Evolutionary conservation across 1,140 invertebrate species (phyloP).

Genomic region (Drosophila ficusphila): DNA sequence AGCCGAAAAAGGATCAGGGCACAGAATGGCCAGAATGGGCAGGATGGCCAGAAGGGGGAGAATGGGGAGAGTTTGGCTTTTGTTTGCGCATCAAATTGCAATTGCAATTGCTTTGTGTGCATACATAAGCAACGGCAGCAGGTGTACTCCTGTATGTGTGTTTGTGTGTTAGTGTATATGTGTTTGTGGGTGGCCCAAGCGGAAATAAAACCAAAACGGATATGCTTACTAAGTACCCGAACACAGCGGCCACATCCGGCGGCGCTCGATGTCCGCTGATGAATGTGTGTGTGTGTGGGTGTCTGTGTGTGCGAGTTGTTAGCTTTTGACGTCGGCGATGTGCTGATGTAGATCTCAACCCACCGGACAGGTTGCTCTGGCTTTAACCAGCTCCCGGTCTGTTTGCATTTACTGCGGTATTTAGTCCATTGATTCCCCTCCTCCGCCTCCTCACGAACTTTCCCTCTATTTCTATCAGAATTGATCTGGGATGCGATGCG

Average conservation of each 20-base stretch:
- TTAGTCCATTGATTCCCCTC: slow-evolving; percentile 25
- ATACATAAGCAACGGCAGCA: slow-evolving; percentile 42
- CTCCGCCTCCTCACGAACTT: neutral
- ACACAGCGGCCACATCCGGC: slow-evolving; percentile 75
- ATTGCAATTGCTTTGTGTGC: slow-evolving; percentile 65
- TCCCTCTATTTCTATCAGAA: slow-evolving; percentile 28
- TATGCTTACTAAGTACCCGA: slow-evolving; percentile 78
- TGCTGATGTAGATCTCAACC: slow-evolving; percentile 6
- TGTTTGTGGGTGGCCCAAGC: slow-evolving; percentile 28
- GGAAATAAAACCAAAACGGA: slow-evolving; percentile 82
- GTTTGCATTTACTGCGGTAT: slow-evolving; percentile 37
- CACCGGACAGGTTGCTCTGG: slow-evolving; percentile 12
- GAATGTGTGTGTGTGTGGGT: slow-evolving; percentile 3
- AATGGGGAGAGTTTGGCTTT: slow-evolving; percentile 50
- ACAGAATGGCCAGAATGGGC: neutral
- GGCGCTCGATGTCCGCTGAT: slow-evolving; percentile 13
- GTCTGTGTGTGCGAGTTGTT: neutral
- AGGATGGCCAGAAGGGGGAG: neutral
- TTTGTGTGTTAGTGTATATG: slow-evolving; percentile 12
- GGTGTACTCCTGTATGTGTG: slow-evolving; percentile 3
- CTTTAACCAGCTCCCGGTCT: slow-evolving; percentile 5
- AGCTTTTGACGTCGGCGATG: slow-evolving; percentile 6
- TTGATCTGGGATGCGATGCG: slow-evolving; percentile 20
- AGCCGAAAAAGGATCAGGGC: slow-evolving; percentile 8
- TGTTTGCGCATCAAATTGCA: slow-evolving; percentile 80